Evolutionary conservation across 2,797 vertebrate species (phyloP).

Genomic region (Neopelma chrysocephalum): DNA sequence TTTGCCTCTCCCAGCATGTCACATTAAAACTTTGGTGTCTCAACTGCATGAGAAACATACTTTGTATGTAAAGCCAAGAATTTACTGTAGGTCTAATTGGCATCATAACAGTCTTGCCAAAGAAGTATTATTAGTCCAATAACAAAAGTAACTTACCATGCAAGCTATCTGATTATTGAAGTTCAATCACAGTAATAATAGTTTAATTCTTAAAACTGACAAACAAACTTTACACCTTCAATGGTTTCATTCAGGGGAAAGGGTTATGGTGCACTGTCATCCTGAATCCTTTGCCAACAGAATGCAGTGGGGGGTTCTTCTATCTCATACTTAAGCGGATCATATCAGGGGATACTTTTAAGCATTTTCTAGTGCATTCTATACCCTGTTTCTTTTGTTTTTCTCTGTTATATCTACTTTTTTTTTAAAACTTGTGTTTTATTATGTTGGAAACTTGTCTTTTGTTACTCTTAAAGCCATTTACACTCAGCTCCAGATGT

Average conservation of each 20-base stretch:
- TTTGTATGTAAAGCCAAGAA: background rate
- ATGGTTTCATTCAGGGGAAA: background rate
- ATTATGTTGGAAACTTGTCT: background rate
- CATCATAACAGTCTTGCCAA: background rate
- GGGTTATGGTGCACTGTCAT: background rate
- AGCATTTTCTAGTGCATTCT: background rate
- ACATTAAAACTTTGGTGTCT: background rate
- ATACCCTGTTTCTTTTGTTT: background rate
- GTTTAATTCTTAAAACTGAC: background rate
- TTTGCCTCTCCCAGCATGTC: background rate
- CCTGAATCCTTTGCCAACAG: background rate
- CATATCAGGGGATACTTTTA: background rate
- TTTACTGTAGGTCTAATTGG: background rate
- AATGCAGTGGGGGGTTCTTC: accelerated
- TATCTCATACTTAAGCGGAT: background rate
- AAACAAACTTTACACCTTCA: background rate
- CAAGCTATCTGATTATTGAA: background rate
- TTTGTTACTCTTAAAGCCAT: background rate
- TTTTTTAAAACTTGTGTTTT: background rate
- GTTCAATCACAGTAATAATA: background rate
- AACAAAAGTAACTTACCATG: background rate
- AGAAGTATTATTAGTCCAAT: background rate
- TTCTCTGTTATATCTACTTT: background rate
- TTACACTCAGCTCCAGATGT: background rate
- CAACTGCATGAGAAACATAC: background rate